Base-by-base conservation (phyloP, 2,113 vertebrate genomes). In the Pedionomus torquatus region DNA sequence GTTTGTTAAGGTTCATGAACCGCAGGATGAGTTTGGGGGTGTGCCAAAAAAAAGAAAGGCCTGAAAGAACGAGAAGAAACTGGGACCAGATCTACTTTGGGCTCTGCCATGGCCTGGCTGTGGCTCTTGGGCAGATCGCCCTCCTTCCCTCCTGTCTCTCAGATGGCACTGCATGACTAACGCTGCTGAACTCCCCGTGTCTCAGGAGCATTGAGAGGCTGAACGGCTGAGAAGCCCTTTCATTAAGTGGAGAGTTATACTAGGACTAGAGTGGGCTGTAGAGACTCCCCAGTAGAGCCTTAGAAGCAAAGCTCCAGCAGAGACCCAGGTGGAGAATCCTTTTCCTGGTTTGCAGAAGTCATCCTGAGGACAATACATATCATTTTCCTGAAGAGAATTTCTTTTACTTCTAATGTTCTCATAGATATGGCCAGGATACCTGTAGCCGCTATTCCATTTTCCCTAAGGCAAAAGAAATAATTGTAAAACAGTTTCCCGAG, bases 1-100 rank as follows among this genome's bases (percentile, higher is more conserved):
- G 74, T 79, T 96, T 91, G 69, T 91, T 92, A 91, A 89, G 89
- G 88, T 92, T 94, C 74, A 83, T 5, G 26, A 95, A 87, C 91
- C 37, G 9, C 91, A 94, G 74, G 81, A 94, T 95, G 89, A 93
- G 90, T 92, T 68, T 95, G 80, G 1, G 12, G 64, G 21, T 23
- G 13, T 3, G 49, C 86, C 88, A 97, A 95, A 72, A 90, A 90
- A 94, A 97, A 79, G 74, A 87, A 85, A 95, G 57, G 39, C 90
- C 88, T 95, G 57, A 76, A 95, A 75, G 44, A 89, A 31, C 4
- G 7, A 89, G 74, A 28, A 95, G 86, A 57, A 89, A 58, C 80
- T 76, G 52, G 79, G 82, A 95, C 66, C 43, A 35, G 41, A 46
- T 79, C 86, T 87, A 13, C 74, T 76, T 65, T 41, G 49, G 58